Evolutionary conservation across 2,113 vertebrate genomes (phyloP).

Genomic region (Anser cygnoides): DNA sequence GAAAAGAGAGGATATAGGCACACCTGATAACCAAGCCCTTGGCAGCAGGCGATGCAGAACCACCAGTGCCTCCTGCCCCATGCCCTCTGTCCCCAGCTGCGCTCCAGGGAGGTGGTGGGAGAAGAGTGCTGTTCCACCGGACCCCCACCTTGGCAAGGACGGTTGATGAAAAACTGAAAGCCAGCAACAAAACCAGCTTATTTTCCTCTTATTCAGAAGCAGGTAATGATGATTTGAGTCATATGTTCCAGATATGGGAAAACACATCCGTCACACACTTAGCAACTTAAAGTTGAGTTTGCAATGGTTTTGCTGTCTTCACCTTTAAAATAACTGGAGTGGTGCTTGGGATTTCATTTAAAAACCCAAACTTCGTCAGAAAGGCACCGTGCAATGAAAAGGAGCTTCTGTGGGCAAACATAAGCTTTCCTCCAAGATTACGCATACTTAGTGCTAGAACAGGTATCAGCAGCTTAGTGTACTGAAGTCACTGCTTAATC

Average conservation of each 20-base stretch:
- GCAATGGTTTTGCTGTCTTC: neutral
- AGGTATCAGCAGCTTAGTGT: neutral
- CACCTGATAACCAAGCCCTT: neutral
- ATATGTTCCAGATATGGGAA: neutral
- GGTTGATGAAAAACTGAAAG: constrained; percentile 23
- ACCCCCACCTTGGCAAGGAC: neutral
- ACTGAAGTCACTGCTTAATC: neutral
- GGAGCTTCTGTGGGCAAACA: neutral
- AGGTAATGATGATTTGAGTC: constrained; percentile 35
- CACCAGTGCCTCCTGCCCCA: neutral
- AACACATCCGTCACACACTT: neutral
- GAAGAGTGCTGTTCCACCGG: neutral
- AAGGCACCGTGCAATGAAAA: neutral
- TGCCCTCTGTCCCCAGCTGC: neutral
- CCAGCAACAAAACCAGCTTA: neutral
- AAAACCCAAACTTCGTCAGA: neutral
- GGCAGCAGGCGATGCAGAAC: too few relatives aligned
- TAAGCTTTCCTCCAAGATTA: neutral
- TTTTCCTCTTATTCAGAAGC: constrained; percentile 36
- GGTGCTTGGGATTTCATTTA: neutral
- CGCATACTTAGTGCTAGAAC: neutral
- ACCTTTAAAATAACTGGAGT: neutral
- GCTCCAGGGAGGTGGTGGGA: neutral
- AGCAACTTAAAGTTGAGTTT: neutral
- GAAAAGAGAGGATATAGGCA: neutral